Evolutionary conservation across 2,797 vertebrate species (phyloP).

Genomic region (Enteromius radiatus): DNA sequence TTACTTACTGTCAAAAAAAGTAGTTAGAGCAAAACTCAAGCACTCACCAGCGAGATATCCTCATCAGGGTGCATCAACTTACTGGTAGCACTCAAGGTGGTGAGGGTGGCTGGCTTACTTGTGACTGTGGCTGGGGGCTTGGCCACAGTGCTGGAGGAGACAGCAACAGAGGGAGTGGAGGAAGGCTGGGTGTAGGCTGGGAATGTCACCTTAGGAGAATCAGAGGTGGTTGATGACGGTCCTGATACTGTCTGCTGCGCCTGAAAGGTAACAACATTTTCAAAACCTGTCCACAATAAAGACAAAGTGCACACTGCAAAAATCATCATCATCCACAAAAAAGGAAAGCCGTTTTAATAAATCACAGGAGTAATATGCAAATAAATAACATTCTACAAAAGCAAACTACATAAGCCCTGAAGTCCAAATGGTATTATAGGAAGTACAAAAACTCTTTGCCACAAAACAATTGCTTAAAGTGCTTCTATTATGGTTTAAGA

Average conservation of each 20-base stretch:
- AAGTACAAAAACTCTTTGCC: not conserved
- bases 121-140: conserved; percentile 92
- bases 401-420: not conserved
- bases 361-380: not conserved
- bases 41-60: conserved; percentile 99
- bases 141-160: conserved; percentile 93
- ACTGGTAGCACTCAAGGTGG: conserved; percentile 99
- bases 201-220: conserved; percentile 96
- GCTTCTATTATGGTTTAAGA: too few relatives aligned
- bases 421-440: not conserved
- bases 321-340: not conserved
- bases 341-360: not conserved
- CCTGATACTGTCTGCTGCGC: conserved; percentile 89
- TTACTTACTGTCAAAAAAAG: conserved; percentile 85
- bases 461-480: not conserved
- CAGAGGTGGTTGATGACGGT: conserved; percentile 81
- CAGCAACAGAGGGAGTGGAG: conserved; percentile 89
- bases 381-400: not conserved
- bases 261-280: conserved; percentile 70
- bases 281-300: conserved; percentile 8
- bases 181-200: conserved; percentile 96
- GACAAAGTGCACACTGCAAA: not conserved
- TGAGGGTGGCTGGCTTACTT: conserved; percentile 98
- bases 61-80: conserved; percentile 99
- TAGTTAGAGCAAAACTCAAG: conserved; percentile 74